Evolutionary conservation across 2,113 vertebrate species (phyloP).

Genomic region (Eulemur macaco): DNA sequence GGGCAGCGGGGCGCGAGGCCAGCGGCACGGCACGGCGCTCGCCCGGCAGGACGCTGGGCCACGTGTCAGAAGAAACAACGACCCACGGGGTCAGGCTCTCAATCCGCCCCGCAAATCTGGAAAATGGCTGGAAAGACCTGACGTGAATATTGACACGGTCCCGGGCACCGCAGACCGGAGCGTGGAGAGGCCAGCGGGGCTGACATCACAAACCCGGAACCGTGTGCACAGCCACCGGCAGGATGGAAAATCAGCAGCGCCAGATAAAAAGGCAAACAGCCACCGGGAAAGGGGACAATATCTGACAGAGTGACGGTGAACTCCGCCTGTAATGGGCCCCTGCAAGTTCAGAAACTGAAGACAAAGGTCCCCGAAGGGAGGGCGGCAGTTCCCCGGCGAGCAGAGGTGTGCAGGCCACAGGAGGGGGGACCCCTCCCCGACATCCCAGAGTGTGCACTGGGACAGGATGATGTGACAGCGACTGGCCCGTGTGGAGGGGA

Average conservation of each 20-base stretch:
- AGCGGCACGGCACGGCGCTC: accelerated
- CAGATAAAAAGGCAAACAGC: accelerated
- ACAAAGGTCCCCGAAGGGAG: not conserved
- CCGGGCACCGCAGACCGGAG: accelerated
- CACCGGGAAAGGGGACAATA: accelerated
- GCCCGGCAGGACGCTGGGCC: accelerated
- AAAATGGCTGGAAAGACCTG: accelerated
- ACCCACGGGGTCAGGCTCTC: accelerated
- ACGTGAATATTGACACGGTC: accelerated
- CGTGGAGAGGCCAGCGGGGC: accelerated
- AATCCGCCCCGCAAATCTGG: accelerated
- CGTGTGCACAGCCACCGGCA: accelerated
- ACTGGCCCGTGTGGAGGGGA: accelerated
- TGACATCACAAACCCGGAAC: accelerated
- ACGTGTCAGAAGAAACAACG: accelerated
- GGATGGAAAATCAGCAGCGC: accelerated
- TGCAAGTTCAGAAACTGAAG: not conserved
- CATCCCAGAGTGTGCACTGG: not conserved
- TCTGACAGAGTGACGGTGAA: not conserved
- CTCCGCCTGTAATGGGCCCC: accelerated
- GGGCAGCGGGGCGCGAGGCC: not conserved
- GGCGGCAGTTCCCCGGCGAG: accelerated
- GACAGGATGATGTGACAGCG: not conserved
- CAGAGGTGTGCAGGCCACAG: accelerated
- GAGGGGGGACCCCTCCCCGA: accelerated